Evolutionary conservation across 1,140 invertebrate genomes (phyloP).

Genomic region (Chymomyza costata): DNA sequence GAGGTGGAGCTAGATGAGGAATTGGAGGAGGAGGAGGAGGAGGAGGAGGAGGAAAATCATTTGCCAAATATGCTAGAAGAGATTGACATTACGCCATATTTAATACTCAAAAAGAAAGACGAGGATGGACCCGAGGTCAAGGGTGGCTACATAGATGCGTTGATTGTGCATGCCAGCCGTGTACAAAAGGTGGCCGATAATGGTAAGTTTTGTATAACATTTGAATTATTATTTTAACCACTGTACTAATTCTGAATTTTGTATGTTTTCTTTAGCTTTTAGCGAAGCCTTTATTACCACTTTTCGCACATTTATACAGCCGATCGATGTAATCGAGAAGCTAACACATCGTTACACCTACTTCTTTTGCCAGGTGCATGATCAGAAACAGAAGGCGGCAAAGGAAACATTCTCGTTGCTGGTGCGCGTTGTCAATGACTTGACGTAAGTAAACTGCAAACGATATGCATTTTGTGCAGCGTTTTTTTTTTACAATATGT

Average conservation of each 20-base stretch:
- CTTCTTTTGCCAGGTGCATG: constrained; percentile 85
- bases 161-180: constrained; percentile 95
- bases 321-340: constrained; percentile 91
- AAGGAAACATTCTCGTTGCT: constrained; percentile 91
- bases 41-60: constrained; percentile 55
- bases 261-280: too few relatives aligned
- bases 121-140: constrained; percentile 92
- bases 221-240: background rate
- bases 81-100: constrained; percentile 86
- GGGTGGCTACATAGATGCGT: constrained; percentile 92
- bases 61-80: constrained; percentile 82
- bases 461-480: background rate
- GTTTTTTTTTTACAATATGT: background rate
- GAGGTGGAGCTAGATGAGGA: constrained; percentile 9
- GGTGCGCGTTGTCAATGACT: constrained; percentile 93
- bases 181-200: constrained; percentile 76
- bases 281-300: constrained; percentile 98
- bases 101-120: constrained; percentile 86
- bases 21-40: constrained; percentile 61
- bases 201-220: constrained; percentile 42
- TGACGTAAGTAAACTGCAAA: constrained; percentile 85
- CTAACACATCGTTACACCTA: constrained; percentile 85
- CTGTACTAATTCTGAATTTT: too few relatives aligned
- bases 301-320: constrained; percentile 95
- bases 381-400: constrained; percentile 85